These are phyloP conservation scores for Drosophila algonquin DNA, from an alignment of 2,888 invertebrate species.

Conservation along the genomic window DNA sequence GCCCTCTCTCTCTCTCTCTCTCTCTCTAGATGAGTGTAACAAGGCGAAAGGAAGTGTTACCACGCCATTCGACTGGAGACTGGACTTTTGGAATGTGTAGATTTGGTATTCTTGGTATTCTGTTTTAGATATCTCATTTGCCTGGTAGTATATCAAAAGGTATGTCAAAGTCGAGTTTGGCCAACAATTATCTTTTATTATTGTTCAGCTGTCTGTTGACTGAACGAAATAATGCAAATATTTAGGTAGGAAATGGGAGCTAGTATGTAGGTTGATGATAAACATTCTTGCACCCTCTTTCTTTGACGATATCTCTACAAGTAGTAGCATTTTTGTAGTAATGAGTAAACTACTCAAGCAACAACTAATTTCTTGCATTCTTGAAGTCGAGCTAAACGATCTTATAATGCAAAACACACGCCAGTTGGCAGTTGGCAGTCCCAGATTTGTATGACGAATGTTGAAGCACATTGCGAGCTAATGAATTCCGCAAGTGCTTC, in stretches of 20 bases:
- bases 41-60: background rate
- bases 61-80: background rate
- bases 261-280: slow-evolving; percentile 2
- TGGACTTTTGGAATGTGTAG: too few relatives aligned
- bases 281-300: slow-evolving; percentile 13
- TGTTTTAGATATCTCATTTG: too few relatives aligned
- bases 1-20: too few relatives aligned
- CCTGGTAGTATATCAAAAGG: background rate
- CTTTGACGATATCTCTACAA: background rate
- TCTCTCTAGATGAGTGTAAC: too few relatives aligned
- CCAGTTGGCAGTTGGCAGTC: background rate
- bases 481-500: slow-evolving; percentile 34
- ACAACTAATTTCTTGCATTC: background rate
- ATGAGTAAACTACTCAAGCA: background rate
- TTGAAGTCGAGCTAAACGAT: background rate
- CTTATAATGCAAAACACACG: background rate
- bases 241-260: slow-evolving; percentile 7
- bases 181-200: background rate
- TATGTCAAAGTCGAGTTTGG: slow-evolving; percentile 12
- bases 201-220: background rate
- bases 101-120: too few relatives aligned
- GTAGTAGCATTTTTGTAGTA: background rate
- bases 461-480: slow-evolving; percentile 19
- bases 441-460: slow-evolving; percentile 22
- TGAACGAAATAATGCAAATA: slow-evolving; percentile 18